These are phyloP conservation scores for Rutilus rutilus DNA, from an alignment of 2,113 vertebrate genomes.

Conservation along the genomic window DNA sequence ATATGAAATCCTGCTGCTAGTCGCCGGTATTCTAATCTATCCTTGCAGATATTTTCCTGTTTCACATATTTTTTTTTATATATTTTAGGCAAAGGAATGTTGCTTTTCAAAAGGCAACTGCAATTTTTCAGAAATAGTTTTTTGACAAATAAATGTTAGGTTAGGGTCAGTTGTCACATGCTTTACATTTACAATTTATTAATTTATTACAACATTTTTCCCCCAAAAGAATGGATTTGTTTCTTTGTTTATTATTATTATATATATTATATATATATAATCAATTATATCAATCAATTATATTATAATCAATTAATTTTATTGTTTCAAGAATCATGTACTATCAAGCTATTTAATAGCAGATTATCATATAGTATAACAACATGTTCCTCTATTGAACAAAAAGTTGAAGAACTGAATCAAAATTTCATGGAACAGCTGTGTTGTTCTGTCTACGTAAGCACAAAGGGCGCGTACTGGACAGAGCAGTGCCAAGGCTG, in stretches of 20 bases:
- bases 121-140: not conserved
- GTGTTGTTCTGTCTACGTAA: too few species aligned
- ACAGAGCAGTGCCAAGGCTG: too few species aligned
- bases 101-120: not conserved
- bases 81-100: not conserved
- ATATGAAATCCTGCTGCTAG: conserved; percentile 7
- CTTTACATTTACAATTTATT: too few species aligned
- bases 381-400: not conserved
- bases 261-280: too few species aligned
- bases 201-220: not conserved
- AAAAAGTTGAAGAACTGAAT: not conserved
- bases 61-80: not conserved
- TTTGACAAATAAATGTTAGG: not conserved
- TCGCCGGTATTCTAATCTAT: conserved; percentile 3
- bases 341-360: not conserved
- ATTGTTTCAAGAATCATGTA: not conserved
- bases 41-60: conserved; percentile 8
- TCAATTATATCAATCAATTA: too few species aligned
- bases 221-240: not conserved
- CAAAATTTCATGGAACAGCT: too few species aligned
- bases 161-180: not conserved
- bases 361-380: not conserved
- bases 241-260: too few species aligned
- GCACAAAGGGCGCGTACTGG: too few species aligned
- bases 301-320: not conserved